Conservation (phyloP, 2,797 vertebrate genomes). For the Spinus olivaceus region DNA sequence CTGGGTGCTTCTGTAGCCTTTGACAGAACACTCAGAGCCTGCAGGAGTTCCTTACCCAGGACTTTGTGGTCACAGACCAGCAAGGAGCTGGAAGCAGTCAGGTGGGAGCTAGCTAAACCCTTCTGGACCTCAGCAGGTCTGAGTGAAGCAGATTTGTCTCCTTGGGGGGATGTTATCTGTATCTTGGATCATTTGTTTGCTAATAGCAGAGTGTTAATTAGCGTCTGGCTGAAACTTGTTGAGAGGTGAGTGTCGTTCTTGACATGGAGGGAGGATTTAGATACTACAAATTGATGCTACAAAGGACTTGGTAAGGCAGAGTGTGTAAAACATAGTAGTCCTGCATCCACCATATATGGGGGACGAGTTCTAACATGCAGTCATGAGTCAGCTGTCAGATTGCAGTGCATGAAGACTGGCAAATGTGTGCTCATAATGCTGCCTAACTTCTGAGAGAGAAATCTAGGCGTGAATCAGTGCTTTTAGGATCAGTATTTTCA, state of each 20-base stretch:
- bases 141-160: background rate
- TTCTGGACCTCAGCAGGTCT: background rate
- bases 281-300: background rate
- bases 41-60: background rate
- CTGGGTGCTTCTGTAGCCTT: background rate
- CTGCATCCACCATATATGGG: accelerated
- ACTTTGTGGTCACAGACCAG: background rate
- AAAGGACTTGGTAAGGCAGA: background rate
- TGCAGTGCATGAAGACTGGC: background rate
- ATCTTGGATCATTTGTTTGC: background rate
- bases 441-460: background rate
- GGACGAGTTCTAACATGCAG: background rate
- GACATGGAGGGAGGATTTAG: background rate
- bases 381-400: background rate
- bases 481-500: background rate
- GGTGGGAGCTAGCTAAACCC: background rate
- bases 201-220: background rate
- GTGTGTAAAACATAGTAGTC: background rate
- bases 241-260: background rate
- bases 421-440: background rate
- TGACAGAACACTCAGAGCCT: background rate
- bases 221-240: background rate
- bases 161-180: background rate
- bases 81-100: background rate
- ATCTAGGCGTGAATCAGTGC: background rate